phyloP scores from a whole-genome alignment of 2,797 vertebrate species.

The Ciconia nigra region DNA sequence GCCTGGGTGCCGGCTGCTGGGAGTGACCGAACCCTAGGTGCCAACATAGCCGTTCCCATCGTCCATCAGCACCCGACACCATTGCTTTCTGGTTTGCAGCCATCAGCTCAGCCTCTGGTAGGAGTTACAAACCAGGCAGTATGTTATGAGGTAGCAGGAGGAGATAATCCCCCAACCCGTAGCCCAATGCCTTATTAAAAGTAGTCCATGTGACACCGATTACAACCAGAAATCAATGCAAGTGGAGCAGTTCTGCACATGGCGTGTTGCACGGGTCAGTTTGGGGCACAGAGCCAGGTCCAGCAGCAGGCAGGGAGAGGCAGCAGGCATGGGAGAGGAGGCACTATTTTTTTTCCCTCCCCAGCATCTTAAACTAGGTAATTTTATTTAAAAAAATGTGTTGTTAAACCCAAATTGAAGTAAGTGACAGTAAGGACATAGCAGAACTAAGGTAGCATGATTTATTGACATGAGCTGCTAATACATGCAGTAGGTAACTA shows the following conservation, averaged over 20 bases:
- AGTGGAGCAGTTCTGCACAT: background rate
- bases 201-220: background rate
- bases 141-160: background rate
- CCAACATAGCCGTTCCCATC: background rate
- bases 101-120: background rate
- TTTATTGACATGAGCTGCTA: slow-evolving; percentile 48
- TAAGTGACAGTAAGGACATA: background rate
- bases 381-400: background rate
- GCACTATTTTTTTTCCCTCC: background rate
- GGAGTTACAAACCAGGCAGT: background rate
- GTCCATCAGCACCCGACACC: accelerated
- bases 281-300: accelerated
- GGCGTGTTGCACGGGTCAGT: accelerated
- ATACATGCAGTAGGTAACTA: background rate
- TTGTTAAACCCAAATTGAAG: background rate
- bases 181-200: background rate
- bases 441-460: background rate
- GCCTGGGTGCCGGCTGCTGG: background rate
- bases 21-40: background rate
- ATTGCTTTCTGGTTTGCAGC: background rate
- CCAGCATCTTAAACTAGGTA: background rate
- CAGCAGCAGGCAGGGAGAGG: accelerated
- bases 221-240: background rate
- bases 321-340: background rate
- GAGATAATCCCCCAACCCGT: background rate